Evolutionary conservation across 2,888 invertebrate species (phyloP).

Genomic region (Bombyx huttoni): DNA sequence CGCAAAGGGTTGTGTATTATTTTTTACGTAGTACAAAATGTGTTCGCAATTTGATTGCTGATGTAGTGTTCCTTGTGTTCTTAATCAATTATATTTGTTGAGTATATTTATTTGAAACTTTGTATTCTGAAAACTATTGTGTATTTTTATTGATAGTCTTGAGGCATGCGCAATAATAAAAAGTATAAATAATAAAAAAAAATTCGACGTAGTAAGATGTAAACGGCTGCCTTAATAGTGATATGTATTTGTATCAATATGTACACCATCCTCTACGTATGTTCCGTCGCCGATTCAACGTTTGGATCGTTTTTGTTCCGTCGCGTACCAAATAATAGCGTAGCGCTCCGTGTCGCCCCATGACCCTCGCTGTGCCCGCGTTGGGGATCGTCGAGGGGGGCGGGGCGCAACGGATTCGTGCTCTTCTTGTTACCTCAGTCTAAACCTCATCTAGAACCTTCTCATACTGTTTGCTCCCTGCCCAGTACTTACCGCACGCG

Average conservation of each 20-base stretch:
- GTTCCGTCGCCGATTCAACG: conserved; percentile 24
- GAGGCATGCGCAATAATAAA: conserved; percentile 36
- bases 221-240: conserved; percentile 59
- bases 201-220: conserved; percentile 37
- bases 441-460: conserved; percentile 52
- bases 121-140: conserved; percentile 40
- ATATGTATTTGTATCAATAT: conserved; percentile 35
- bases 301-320: conserved; percentile 19
- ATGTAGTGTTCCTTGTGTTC: conserved; percentile 69
- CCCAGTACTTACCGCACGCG: conserved; percentile 57
- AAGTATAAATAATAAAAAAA: not conserved
- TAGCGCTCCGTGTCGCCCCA: conserved; percentile 16
- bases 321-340: conserved; percentile 66
- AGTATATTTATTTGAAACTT: conserved; percentile 63
- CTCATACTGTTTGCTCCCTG: conserved; percentile 36
- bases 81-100: conserved; percentile 52
- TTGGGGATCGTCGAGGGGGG: conserved; percentile 9
- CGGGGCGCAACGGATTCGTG: conserved; percentile 25
- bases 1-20: conserved; percentile 73
- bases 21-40: conserved; percentile 72
- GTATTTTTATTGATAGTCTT: conserved; percentile 35
- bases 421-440: conserved; percentile 57
- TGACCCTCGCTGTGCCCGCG: conserved; percentile 5
- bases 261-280: conserved; percentile 39
- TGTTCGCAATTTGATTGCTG: conserved; percentile 73